Evolutionary conservation across 2,888 invertebrate species (phyloP).

Genomic region (Sisyra nigra): DNA sequence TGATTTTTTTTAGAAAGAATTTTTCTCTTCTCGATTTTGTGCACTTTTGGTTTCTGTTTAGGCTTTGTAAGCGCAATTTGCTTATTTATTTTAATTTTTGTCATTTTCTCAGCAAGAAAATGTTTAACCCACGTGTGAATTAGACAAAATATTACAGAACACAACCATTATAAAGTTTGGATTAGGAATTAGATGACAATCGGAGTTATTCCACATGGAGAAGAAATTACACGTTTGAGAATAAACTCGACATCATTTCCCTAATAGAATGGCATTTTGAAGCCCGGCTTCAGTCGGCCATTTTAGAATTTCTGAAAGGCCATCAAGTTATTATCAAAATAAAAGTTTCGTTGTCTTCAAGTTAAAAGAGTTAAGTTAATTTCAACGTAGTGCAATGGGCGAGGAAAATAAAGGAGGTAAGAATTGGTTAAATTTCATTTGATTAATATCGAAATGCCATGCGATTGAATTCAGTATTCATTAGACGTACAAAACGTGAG

Average conservation of each 20-base stretch:
- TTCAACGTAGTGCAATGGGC: constrained; percentile 5
- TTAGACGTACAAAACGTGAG: constrained; percentile 1
- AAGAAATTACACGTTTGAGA: too few species aligned
- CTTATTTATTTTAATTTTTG: constrained; percentile 1
- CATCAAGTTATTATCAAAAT: background rate
- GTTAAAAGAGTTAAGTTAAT: background rate
- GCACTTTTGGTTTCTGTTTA: background rate
- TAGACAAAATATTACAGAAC: too few species aligned
- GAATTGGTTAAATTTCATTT: background rate
- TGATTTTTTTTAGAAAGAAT: background rate
- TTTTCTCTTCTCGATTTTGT: background rate
- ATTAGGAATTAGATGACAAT: too few species aligned
- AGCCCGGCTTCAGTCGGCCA: constrained; percentile 5
- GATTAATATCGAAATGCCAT: background rate
- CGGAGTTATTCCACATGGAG: too few species aligned
- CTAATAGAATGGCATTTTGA: background rate
- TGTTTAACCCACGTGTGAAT: too few species aligned
- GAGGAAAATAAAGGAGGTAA: constrained; percentile 10
- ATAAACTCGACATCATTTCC: too few species aligned
- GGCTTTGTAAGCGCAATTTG: background rate
- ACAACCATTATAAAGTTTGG: too few species aligned
- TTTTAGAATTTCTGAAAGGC: constrained; percentile 4
- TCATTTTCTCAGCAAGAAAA: background rate
- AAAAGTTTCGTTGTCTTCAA: background rate
- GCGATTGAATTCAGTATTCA: background rate